These are phyloP conservation scores for Xenopus borealis DNA, from an alignment of 2,113 vertebrate genomes.

Conservation along the genomic window DNA sequence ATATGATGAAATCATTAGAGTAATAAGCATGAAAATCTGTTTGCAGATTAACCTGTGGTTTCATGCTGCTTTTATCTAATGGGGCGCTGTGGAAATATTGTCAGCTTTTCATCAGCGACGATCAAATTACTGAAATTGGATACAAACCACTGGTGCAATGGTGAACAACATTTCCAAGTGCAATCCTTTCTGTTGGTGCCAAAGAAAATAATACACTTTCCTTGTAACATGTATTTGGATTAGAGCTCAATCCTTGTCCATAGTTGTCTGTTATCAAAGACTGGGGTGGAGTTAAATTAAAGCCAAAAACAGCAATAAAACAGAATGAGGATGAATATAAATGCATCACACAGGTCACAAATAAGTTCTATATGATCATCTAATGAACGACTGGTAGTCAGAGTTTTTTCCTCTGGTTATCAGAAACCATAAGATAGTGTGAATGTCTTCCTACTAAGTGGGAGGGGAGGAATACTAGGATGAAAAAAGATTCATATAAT, in stretches of 20 bases:
- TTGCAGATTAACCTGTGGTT: slow-evolving; percentile 90
- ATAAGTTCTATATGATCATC: background rate
- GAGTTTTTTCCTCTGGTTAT: background rate
- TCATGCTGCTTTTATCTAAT: slow-evolving; percentile 82
- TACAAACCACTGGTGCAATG: slow-evolving; percentile 72
- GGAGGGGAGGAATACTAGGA: too few species aligned
- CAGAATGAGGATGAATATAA: slow-evolving; percentile 34
- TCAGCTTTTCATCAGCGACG: slow-evolving; percentile 80
- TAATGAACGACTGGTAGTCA: background rate
- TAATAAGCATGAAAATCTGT: slow-evolving; percentile 98
- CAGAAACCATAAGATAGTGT: background rate
- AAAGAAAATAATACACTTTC: slow-evolving; percentile 64
- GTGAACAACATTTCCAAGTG: slow-evolving; percentile 70
- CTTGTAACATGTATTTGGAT: slow-evolving; percentile 62
- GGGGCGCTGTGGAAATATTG: slow-evolving; percentile 76
- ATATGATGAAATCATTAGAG: slow-evolving; percentile 97
- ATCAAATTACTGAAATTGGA: slow-evolving; percentile 80
- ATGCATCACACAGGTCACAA: background rate
- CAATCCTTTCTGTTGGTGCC: slow-evolving; percentile 63
- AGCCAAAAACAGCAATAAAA: slow-evolving; percentile 37
- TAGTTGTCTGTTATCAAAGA: slow-evolving; percentile 30
- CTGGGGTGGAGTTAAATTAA: slow-evolving; percentile 37
- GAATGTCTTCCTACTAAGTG: background rate
- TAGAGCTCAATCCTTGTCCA: slow-evolving; percentile 47
- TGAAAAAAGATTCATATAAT: too few species aligned